Conservation (phyloP, 2,888 invertebrate genomes). For the Rhynchonema sp. region DNA sequence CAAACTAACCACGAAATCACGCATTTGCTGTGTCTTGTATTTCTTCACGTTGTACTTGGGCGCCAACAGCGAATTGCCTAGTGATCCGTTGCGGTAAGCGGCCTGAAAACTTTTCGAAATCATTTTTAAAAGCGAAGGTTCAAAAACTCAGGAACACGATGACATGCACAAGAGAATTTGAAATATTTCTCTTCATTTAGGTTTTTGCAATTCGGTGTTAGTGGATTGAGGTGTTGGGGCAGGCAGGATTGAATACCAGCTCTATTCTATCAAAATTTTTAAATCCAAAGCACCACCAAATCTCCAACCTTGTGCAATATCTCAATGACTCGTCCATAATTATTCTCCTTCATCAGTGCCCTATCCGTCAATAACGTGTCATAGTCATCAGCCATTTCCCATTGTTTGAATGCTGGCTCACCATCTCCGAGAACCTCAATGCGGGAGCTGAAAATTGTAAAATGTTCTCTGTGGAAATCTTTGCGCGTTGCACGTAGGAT, state of each 20-base stretch:
- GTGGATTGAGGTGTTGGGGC: too few relatives aligned
- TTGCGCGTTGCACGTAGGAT: too few relatives aligned
- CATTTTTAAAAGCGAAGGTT: neutral
- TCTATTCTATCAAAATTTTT: neutral
- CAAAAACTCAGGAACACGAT: neutral
- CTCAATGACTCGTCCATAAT: neutral
- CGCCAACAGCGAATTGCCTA: constrained; percentile 68
- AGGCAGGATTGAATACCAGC: too few relatives aligned
- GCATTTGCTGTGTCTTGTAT: neutral
- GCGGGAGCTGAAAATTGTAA: too few relatives aligned
- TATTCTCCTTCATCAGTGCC: neutral
- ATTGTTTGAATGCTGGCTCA: neutral
- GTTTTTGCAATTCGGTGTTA: too few relatives aligned
- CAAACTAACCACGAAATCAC: too few relatives aligned
- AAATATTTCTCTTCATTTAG: neutral
- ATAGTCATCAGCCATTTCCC: neutral
- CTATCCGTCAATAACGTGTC: neutral
- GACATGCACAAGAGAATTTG: neutral
- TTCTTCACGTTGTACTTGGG: constrained; percentile 18
- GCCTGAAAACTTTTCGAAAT: constrained; percentile 32
- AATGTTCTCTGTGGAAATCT: too few relatives aligned
- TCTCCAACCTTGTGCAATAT: neutral
- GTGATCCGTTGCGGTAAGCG: constrained; percentile 50
- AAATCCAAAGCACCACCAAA: neutral
- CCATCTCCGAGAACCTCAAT: neutral